Conservation (phyloP, 2,113 vertebrate genomes). For the Mus pahari region DNA sequence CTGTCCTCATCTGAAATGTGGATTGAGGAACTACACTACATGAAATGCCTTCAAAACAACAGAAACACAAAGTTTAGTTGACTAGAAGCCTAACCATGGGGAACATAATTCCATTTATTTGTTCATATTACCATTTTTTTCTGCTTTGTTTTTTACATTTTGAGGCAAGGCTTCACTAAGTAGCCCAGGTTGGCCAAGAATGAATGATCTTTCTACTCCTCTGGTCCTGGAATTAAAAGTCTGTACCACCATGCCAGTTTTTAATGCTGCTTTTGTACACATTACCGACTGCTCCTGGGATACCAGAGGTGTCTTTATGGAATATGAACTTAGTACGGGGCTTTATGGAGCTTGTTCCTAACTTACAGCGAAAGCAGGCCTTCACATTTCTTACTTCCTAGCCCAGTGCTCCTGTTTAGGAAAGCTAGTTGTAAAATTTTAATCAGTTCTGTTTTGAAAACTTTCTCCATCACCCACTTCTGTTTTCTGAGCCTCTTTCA, state of each 20-base stretch:
- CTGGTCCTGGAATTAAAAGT: background rate
- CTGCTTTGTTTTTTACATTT: background rate
- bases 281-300: background rate
- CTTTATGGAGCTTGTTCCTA: background rate
- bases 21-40: background rate
- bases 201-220: background rate
- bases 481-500: constrained; percentile 26
- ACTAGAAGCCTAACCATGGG: background rate
- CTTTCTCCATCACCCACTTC: background rate
- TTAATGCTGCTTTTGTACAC: background rate
- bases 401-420: constrained; percentile 13
- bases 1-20: constrained; percentile 33
- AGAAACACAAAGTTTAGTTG: constrained; percentile 26
- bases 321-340: background rate
- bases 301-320: background rate
- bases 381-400: background rate
- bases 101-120: background rate
- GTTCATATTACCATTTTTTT: constrained; percentile 7
- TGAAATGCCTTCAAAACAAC: background rate
- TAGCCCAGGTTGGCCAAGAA: background rate
- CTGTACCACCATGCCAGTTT: background rate
- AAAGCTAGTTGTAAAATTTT: background rate
- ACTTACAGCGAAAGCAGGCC: background rate
- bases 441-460: background rate
- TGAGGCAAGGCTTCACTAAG: background rate